Evolutionary conservation across 2,888 invertebrate genomes (phyloP).

Genomic region (Capitulum mitella): DNA sequence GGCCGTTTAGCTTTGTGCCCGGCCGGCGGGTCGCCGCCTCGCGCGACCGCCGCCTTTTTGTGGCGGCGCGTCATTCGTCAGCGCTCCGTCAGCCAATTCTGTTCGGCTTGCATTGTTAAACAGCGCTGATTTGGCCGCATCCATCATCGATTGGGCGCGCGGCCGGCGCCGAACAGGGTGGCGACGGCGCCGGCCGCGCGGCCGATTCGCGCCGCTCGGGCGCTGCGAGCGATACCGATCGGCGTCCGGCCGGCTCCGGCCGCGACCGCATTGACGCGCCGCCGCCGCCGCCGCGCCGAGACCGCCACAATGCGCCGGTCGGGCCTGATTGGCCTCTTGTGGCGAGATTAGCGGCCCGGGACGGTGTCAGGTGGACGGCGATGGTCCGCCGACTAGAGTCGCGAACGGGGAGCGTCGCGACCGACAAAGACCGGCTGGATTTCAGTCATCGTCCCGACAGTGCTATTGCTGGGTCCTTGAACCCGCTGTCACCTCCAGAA

Average conservation of each 20-base stretch:
- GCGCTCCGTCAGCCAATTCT: not conserved
- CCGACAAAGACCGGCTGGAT: no score
- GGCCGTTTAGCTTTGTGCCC: constrained; percentile 1
- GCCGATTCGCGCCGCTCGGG: not conserved
- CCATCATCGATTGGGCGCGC: constrained; percentile 19
- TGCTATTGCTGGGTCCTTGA: no score
- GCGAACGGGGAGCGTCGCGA: no score
- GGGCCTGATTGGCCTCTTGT: not conserved
- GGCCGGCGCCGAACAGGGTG: not conserved
- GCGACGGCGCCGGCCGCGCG: not conserved
- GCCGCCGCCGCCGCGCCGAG: no score
- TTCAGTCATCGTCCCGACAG: no score
- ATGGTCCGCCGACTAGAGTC: no score
- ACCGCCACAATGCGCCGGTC: not conserved
- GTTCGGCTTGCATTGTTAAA: not conserved
- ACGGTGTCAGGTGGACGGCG: no score
- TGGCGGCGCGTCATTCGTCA: not conserved
- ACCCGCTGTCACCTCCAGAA: no score
- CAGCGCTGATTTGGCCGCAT: not conserved
- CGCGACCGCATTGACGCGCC: no score
- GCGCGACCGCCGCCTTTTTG: not conserved
- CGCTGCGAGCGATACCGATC: not conserved
- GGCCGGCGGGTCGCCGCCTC: not conserved
- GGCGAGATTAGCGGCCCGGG: no score
- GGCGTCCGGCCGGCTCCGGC: not conserved